A percentile compares a stretch with the other conserved stretches of the same genome.
These are phyloP conservation scores for Ephialtes manifestator DNA, from an alignment of 2,888 invertebrate species.

Conservation along the genomic window DNA sequence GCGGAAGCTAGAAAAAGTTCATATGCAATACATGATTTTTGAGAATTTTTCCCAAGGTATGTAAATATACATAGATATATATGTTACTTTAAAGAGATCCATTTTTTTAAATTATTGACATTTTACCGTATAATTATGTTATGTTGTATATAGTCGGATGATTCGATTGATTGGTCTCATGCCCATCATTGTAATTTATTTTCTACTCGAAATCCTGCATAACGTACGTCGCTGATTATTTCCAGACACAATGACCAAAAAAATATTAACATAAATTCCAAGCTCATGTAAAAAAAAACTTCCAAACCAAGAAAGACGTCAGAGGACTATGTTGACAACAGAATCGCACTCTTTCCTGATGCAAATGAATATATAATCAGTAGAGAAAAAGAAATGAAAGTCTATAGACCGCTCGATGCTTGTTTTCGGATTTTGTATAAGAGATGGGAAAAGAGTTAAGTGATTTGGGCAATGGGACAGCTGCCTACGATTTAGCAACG, in stretches of 20 bases:
- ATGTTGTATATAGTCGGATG: too few species aligned
- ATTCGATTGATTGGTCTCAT: too few species aligned
- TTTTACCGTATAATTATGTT: too few species aligned
- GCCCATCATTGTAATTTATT: too few species aligned
- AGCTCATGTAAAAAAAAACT: too few species aligned
- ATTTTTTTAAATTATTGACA: too few species aligned
- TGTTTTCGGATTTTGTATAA: background rate
- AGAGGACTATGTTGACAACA: background rate
- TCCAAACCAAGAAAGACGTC: background rate
- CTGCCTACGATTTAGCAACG: constrained; percentile 53
- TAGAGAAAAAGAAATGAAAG: background rate
- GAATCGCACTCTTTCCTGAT: background rate
- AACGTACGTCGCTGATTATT: background rate
- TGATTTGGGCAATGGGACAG: constrained; percentile 47
- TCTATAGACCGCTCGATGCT: background rate
- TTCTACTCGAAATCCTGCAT: background rate
- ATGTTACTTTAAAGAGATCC: too few species aligned
- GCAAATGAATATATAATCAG: background rate
- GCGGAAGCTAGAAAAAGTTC: too few species aligned
- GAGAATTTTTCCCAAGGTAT: too few species aligned
- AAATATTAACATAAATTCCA: background rate
- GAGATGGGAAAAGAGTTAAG: constrained; percentile 17
- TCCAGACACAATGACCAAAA: background rate
- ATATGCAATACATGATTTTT: too few species aligned
- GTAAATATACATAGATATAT: too few species aligned